Conservation (phyloP, 2,113 vertebrate genomes). For the Galbula dea region DNA sequence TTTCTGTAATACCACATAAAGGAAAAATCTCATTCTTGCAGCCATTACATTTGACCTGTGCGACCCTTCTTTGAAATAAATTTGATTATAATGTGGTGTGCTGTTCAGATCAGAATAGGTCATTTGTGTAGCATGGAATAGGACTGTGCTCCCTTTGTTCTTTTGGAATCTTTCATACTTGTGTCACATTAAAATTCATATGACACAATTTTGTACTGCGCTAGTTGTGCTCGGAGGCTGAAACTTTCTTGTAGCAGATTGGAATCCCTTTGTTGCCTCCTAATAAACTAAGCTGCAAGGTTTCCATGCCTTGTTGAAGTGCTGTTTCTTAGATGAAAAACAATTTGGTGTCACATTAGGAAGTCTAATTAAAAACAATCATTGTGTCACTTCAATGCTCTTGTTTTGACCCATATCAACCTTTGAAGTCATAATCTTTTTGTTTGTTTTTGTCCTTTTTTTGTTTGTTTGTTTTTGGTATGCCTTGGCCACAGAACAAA, state of each 20-base stretch:
- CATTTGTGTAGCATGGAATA: constrained; percentile 3
- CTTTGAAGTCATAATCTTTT: neutral
- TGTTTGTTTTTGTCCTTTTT: neutral
- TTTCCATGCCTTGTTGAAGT: constrained; percentile 32
- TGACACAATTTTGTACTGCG: constrained; percentile 27
- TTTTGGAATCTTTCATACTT: constrained; percentile 30
- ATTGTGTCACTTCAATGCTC: neutral
- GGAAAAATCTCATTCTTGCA: constrained; percentile 28
- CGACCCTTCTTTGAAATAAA: constrained; percentile 36
- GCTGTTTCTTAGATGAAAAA: constrained; percentile 1
- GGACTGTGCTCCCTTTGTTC: constrained; percentile 23
- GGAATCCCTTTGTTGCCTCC: constrained; percentile 47
- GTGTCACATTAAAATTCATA: constrained; percentile 57
- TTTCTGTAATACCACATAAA: neutral
- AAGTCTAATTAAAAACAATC: constrained; percentile 7
- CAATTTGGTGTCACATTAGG: constrained; percentile 12
- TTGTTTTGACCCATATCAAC: neutral
- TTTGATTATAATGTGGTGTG: constrained; percentile 45
- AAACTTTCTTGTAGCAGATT: constrained; percentile 27
- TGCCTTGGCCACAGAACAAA: neutral
- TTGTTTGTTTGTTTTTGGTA: neutral
- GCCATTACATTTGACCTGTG: constrained; percentile 15
- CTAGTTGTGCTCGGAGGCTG: constrained; percentile 2
- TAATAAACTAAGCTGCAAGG: neutral
- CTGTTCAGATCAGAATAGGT: constrained; percentile 37